Evolutionary conservation across 2,888 invertebrate species (phyloP), one percentile per base, ranked within the genome.

Genomic region (Tenthredo scrophulariae): DNA sequence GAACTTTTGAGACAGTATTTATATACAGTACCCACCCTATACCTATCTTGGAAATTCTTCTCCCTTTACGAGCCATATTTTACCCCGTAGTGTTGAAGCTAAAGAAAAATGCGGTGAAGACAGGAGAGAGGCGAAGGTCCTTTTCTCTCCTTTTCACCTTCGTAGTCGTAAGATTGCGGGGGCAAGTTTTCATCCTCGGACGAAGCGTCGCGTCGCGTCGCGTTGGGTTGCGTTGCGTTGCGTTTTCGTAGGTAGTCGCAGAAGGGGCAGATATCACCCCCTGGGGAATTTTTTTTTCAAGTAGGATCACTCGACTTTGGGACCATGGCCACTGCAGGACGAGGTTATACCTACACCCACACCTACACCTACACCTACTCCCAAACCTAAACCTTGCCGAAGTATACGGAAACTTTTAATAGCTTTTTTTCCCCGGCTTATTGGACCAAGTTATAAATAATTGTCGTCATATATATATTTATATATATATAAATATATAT

Each of bases 321-420:
- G 26, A 62, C 7, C 40, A 2, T 26, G 46, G 29, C 22, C 65
- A 70, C 6, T 87, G 86, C 10, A 88, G 86, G 86, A 86, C 86
- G 88, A 67, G 89, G 88, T 90, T 91, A 90, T 89, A 90, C 90
- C 89, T 89, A 18, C 37, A 72, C n/a, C 15, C n/a, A 37, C 18
- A 18, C 40, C 33, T 2, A 7, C 10, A 10, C 43, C 40, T 43
- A 37, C 18, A 70, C 72, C 40, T 43, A 37, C 18, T 37, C 72
- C 72, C n/a, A 72, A 29, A 15, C 50, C 77, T 13, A 18, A 10
- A 6, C 72, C 37, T 7, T 18, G 1, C 9, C 40, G 4, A 22
- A 37, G 40, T 87, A 88, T 86, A 88, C 88, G 89, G 88, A 89
- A 91, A 91, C 90, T 91, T 91, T 91, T 91, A 91, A 91, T 90